Evolutionary conservation across 2,113 vertebrate species (phyloP).

Genomic region (Lichenostomus cassidix): DNA sequence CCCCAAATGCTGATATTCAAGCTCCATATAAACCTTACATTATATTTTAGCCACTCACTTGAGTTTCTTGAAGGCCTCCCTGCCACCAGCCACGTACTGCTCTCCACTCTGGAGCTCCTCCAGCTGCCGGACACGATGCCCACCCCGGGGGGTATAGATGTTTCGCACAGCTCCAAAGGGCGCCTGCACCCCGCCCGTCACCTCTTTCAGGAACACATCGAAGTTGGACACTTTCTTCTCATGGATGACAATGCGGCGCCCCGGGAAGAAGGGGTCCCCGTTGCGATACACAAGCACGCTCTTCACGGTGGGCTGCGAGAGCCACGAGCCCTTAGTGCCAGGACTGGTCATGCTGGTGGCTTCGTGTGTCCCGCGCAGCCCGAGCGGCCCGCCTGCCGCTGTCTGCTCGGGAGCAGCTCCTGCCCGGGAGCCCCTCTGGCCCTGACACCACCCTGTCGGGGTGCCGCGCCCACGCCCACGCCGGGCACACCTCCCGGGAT

Average conservation of each 20-base stretch:
- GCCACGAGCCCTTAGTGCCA: conserved; percentile 75
- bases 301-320: conserved; percentile 90
- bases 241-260: conserved; percentile 88
- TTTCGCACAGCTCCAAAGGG: conserved; percentile 92
- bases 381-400: background rate
- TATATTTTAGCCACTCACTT: conserved; percentile 83
- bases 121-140: conserved; percentile 85
- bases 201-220: conserved; percentile 89
- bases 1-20: background rate
- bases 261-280: conserved; percentile 90
- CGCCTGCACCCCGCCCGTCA: conserved; percentile 87
- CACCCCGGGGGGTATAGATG: conserved; percentile 90
- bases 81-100: conserved; percentile 93
- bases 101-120: conserved; percentile 89
- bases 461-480: background rate
- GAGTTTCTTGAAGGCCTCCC: conserved; percentile 91
- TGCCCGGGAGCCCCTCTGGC: background rate
- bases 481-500: background rate
- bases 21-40: background rate
- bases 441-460: background rate
- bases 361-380: background rate
- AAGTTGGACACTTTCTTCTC: conserved; percentile 90
- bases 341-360: conserved; percentile 47
- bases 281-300: conserved; percentile 91
- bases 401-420: background rate